These are phyloP conservation scores for Muntiacus reevesi DNA, from an alignment of 2,113 vertebrate species.

Conservation along the genomic window DNA sequence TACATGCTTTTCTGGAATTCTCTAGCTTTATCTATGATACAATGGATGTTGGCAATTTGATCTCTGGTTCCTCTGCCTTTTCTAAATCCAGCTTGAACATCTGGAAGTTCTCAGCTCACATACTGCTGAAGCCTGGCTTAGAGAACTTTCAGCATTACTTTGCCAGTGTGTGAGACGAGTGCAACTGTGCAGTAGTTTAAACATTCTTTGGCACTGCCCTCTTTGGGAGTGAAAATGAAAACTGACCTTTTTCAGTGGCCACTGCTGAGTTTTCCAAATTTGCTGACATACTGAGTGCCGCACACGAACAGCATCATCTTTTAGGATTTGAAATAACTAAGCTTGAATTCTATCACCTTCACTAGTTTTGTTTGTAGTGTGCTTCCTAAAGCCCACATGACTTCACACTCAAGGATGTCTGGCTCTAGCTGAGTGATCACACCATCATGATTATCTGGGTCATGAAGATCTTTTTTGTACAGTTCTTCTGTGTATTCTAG, in stretches of 20 bases:
- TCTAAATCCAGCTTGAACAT: background rate
- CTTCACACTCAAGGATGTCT: background rate
- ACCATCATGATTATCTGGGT: background rate
- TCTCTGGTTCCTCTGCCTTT: background rate
- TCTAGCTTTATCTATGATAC: background rate
- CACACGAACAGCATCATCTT: background rate
- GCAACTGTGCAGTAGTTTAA: background rate
- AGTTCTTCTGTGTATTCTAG: background rate
- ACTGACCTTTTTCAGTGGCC: background rate
- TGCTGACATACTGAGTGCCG: background rate
- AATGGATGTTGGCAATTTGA: background rate
- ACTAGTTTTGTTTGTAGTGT: background rate
- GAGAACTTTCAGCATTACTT: background rate
- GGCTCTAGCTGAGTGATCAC: background rate
- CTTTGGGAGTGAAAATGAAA: background rate
- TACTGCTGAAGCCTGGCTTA: background rate
- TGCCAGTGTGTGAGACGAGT: background rate
- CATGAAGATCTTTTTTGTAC: background rate
- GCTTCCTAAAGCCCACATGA: background rate
- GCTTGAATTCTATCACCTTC: background rate
- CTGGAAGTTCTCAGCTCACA: background rate
- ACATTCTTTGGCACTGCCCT: background rate
- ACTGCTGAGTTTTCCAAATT: background rate
- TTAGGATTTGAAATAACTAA: background rate
- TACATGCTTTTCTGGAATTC: background rate